A percentile compares a stretch with the other conserved stretches of the same genome.
Evolutionary conservation across 2,797 vertebrate species (phyloP).

Genomic region (Scyliorhinus canicula): DNA sequence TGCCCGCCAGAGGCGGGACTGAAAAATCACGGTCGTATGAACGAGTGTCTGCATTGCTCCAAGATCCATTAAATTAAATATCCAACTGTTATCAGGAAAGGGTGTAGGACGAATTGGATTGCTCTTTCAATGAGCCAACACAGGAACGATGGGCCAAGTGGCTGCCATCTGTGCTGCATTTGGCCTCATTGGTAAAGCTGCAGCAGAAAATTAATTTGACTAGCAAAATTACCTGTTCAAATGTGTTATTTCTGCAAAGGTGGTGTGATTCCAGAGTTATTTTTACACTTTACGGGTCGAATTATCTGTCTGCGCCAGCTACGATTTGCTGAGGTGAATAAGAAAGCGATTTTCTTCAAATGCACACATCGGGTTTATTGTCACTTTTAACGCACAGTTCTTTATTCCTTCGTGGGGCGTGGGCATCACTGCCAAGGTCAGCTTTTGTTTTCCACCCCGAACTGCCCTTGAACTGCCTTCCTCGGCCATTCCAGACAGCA

Average conservation of each 20-base stretch:
- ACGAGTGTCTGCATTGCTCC: too few relatives aligned
- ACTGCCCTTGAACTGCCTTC: neutral
- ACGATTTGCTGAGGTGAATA: neutral
- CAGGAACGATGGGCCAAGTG: neutral
- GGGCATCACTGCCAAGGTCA: neutral
- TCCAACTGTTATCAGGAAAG: neutral
- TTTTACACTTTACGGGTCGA: neutral
- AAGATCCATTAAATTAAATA: too few relatives aligned
- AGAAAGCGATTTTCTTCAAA: neutral
- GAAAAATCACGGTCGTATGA: too few relatives aligned
- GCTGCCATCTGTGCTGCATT: neutral
- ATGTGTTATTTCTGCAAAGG: neutral
- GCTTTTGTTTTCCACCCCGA: neutral
- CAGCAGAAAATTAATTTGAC: neutral
- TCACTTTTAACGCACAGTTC: neutral
- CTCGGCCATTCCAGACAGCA: neutral
- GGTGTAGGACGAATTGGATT: neutral
- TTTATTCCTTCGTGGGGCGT: neutral
- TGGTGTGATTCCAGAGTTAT: neutral
- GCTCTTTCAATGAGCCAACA: neutral
- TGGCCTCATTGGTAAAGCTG: neutral
- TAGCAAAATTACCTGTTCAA: neutral
- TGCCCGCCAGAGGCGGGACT: too few relatives aligned
- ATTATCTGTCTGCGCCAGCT: neutral
- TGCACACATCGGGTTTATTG: neutral